Evolutionary conservation across 35 echinoderm and acorn worm species (phyloP).

Genomic region (Ptychodera flava): DNA sequence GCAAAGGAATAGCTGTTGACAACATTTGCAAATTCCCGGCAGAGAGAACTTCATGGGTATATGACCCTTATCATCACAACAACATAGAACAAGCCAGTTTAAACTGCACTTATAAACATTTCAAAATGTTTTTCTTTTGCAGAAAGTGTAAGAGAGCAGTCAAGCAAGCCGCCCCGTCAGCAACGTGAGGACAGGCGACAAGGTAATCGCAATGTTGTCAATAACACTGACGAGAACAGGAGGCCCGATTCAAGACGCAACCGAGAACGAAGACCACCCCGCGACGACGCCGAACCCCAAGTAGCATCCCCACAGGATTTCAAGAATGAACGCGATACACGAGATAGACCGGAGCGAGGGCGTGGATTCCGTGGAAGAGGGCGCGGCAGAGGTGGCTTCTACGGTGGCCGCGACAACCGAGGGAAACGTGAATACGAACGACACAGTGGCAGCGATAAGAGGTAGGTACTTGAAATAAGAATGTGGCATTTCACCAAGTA

Average conservation of each 20-base stretch:
- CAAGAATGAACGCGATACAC: slow-evolving; percentile 28
- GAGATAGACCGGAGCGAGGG: slow-evolving; percentile 26
- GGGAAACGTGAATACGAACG: slow-evolving; percentile 93
- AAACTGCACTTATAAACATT: too few species aligned
- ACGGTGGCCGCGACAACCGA: slow-evolving; percentile 45
- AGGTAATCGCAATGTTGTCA: background rate
- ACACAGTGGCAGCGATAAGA: slow-evolving; percentile 94
- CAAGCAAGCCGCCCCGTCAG: background rate
- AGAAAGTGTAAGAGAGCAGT: background rate
- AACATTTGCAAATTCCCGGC: too few species aligned
- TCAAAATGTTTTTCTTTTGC: too few species aligned
- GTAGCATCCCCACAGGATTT: slow-evolving; percentile 38
- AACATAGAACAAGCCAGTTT: too few species aligned
- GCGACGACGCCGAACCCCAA: background rate
- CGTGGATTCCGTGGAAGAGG: slow-evolving; percentile 52
- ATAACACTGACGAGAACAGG: slow-evolving; percentile 6
- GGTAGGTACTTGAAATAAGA: slow-evolving; percentile 35
- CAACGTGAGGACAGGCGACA: slow-evolving; percentile 9
- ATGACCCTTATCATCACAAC: too few species aligned
- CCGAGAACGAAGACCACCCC: background rate
- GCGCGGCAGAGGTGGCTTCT: slow-evolving; percentile 27
- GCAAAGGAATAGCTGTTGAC: too few species aligned
- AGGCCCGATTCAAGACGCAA: slow-evolving; percentile 8
- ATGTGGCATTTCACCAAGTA: background rate
- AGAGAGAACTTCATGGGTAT: too few species aligned